Evolutionary conservation across 53 echinoderm and acorn worm genomes (phyloP).

Genomic region (Crossaster papposus): DNA sequence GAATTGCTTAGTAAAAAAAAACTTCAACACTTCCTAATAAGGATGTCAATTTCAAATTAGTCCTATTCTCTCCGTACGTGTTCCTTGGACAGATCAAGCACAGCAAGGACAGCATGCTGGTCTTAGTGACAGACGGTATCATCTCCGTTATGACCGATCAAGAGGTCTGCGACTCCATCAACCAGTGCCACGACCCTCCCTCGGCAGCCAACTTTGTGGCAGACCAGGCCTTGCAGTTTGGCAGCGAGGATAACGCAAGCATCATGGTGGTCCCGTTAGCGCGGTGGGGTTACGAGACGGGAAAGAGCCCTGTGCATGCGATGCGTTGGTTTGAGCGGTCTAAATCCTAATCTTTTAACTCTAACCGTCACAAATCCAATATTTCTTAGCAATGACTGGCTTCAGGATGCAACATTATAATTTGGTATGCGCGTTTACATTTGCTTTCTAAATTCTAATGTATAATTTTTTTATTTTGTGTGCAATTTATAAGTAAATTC

Average conservation of each 20-base stretch:
- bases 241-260: slow-evolving; percentile 95
- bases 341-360: neutral
- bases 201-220: slow-evolving; percentile 79
- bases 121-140: slow-evolving; percentile 88
- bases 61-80: neutral
- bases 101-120: slow-evolving; percentile 83
- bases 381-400: no score
- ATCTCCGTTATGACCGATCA: slow-evolving; percentile 94
- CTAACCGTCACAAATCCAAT: no score
- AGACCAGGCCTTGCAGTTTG: slow-evolving; percentile 96
- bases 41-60: no score
- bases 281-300: slow-evolving; percentile 83
- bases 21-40: no score
- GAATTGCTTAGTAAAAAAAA: no score
- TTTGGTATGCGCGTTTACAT: no score
- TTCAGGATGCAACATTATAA: no score
- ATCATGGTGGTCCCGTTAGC: slow-evolving; percentile 83
- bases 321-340: slow-evolving; percentile 76
- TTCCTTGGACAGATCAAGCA: slow-evolving; percentile 76
- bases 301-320: slow-evolving; percentile 62
- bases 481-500: neutral
- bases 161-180: slow-evolving; percentile 84
- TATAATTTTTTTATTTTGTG: neutral
- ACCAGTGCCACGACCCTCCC: slow-evolving; percentile 73
- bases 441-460: no score